Evolutionary conservation across 2,797 vertebrate genomes (phyloP).

Genomic region (Tamandua tetradactyla): DNA sequence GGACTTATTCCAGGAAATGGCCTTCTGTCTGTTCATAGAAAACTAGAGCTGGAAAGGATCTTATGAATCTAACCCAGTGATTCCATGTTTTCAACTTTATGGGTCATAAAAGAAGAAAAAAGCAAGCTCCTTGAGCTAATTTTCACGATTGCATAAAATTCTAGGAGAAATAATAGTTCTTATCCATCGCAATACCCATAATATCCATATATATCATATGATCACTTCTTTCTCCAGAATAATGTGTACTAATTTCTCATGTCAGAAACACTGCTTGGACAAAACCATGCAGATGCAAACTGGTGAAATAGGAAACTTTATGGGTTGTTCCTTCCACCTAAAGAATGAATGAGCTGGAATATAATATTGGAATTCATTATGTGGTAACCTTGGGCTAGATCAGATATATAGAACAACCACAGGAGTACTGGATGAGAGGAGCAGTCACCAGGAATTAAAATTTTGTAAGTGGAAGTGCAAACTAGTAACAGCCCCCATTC

Average conservation of each 20-base stretch:
- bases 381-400: no score
- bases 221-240: background rate
- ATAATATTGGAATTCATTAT: no score
- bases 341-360: no score
- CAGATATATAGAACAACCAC: no score
- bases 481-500: no score
- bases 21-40: background rate
- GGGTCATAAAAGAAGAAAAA: background rate
- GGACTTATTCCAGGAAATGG: background rate
- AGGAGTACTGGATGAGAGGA: no score
- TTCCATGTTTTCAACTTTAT: background rate
- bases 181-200: background rate
- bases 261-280: background rate
- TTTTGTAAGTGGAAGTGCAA: no score
- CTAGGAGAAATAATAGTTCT: background rate
- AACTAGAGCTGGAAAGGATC: background rate
- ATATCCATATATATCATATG: background rate
- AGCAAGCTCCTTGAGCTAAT: background rate
- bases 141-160: constrained; percentile 1
- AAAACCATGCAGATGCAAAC: no score
- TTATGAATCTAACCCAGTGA: background rate
- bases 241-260: background rate
- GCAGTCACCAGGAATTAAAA: no score
- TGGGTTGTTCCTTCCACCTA: no score
- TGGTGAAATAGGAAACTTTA: no score